These are phyloP conservation scores for Brachionus asplanchnoidis DNA, from an alignment of 1,140 invertebrate species.

Conservation along the genomic window DNA sequence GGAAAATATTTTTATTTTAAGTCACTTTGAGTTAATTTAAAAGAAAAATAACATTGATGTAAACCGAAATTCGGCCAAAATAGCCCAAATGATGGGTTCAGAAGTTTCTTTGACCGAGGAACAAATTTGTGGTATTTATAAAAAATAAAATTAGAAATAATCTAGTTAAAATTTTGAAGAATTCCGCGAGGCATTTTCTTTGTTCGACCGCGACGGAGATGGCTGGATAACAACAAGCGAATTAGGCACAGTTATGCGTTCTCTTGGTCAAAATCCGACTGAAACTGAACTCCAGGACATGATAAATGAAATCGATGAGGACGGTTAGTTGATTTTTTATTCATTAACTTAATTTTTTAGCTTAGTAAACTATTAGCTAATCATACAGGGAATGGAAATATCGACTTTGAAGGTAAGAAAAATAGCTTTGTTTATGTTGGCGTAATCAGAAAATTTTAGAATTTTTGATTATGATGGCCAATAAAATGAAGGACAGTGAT, in stretches of 20 bases:
- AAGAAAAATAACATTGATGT: neutral
- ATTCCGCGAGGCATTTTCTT: slow-evolving; percentile 56
- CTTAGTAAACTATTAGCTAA: slow-evolving; percentile 18
- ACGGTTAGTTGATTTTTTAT: slow-evolving; percentile 34
- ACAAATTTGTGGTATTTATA: slow-evolving; percentile 39
- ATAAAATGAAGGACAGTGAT: slow-evolving; percentile 54
- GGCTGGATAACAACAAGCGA: slow-evolving; percentile 48
- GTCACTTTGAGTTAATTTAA: neutral
- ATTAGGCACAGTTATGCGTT: slow-evolving; percentile 5
- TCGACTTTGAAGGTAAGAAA: slow-evolving; percentile 44
- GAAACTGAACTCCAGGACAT: slow-evolving; percentile 41
- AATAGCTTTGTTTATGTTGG: slow-evolving; percentile 56
- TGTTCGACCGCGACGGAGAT: slow-evolving; percentile 56
- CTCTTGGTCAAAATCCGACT: slow-evolving; percentile 37
- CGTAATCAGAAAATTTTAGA: slow-evolving; percentile 60
- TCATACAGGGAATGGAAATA: slow-evolving; percentile 59
- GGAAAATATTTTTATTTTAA: neutral
- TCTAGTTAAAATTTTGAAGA: slow-evolving; percentile 46
- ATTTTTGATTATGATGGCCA: slow-evolving; percentile 53
- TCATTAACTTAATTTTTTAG: neutral
- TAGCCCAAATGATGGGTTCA: slow-evolving; percentile 5
- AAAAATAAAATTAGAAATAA: too few relatives aligned
- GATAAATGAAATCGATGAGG: slow-evolving; percentile 41
- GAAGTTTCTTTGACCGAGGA: slow-evolving; percentile 5
- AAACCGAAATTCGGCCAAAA: slow-evolving; percentile 19